phyloP scores from a whole-genome alignment of 1,140 invertebrate species.

The Dendrolimus kikuchii region DNA sequence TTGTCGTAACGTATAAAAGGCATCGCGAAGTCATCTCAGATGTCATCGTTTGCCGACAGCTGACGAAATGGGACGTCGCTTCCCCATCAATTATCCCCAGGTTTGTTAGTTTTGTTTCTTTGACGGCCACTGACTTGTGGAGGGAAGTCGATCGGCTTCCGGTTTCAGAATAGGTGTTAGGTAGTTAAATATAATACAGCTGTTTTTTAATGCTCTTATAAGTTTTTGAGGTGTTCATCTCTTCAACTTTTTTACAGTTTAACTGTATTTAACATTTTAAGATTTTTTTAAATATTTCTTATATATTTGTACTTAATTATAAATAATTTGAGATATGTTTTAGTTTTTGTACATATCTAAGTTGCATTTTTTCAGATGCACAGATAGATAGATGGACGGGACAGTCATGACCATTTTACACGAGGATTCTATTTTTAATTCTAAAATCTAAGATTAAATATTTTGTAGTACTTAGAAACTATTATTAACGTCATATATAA shows the following conservation, averaged over 20 bases:
- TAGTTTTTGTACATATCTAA: too few relatives aligned
- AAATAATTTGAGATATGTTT: too few relatives aligned
- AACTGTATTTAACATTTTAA: too few relatives aligned
- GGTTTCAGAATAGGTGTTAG: conserved; percentile 18
- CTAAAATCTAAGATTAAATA: too few relatives aligned
- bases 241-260: neutral
- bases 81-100: conserved; percentile 51
- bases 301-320: too few relatives aligned
- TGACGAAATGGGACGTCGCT: conserved; percentile 57
- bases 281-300: too few relatives aligned
- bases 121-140: conserved; percentile 22
- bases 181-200: conserved; percentile 4
- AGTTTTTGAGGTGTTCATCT: neutral
- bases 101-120: conserved; percentile 40
- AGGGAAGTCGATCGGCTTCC: conserved; percentile 40
- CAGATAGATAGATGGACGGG: too few relatives aligned
- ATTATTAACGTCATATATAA: too few relatives aligned
- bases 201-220: neutral
- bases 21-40: conserved; percentile 38
- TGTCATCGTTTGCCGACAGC: conserved; percentile 49
- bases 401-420: too few relatives aligned
- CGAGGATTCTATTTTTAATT: too few relatives aligned
- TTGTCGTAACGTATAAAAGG: conserved; percentile 15
- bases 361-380: too few relatives aligned
- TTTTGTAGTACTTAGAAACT: too few relatives aligned